A percentile compares a stretch with the other conserved stretches of the same genome.
Evolutionary conservation across 2,113 vertebrate genomes (phyloP).

Genomic region (Cyphomyrus plagiostoma): DNA sequence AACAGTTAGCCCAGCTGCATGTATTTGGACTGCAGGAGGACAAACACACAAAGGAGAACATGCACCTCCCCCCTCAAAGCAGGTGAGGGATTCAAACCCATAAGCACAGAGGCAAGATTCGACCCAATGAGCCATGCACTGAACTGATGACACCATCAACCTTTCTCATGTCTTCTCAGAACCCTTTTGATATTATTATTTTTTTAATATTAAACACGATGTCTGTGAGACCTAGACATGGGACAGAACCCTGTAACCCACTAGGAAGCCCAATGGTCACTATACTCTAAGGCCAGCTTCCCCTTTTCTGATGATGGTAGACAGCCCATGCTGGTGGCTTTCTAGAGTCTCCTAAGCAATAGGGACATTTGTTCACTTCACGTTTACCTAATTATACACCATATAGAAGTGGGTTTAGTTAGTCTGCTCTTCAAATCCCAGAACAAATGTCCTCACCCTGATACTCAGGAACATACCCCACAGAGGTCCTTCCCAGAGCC

Average conservation of each 20-base stretch:
- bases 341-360: neutral
- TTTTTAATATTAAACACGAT: neutral
- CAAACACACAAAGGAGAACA: neutral
- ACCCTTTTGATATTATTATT: neutral
- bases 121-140: neutral
- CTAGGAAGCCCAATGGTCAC: neutral
- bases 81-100: neutral
- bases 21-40: neutral
- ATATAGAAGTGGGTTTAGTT: neutral
- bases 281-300: neutral
- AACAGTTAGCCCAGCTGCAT: neutral
- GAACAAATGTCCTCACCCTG: neutral
- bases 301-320: neutral
- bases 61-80: neutral
- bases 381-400: neutral
- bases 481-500: neutral
- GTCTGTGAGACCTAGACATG: neutral
- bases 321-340: neutral
- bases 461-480: neutral
- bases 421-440: neutral
- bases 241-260: neutral
- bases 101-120: neutral
- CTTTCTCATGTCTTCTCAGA: neutral
- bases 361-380: neutral
- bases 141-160: neutral